Evolutionary conservation across 2,888 invertebrate genomes (phyloP).

Genomic region (Epistrophella euchroma): DNA sequence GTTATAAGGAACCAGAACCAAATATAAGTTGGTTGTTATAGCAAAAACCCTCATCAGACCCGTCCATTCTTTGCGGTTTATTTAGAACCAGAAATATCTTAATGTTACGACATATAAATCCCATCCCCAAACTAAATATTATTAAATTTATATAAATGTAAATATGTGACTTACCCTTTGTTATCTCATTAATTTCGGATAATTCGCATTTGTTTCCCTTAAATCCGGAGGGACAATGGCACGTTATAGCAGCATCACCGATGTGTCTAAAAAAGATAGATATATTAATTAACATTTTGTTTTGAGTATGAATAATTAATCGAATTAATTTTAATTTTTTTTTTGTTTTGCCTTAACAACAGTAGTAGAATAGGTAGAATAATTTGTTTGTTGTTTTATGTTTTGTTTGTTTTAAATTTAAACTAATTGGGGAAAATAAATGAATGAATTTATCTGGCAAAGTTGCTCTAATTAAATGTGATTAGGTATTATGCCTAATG

Average conservation of each 20-base stretch:
- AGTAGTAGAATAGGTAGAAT: neutral
- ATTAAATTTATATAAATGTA: neutral
- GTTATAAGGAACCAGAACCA: neutral
- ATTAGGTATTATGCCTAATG: neutral
- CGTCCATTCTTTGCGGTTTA: neutral
- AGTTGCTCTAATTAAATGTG: neutral
- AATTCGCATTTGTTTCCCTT: constrained; percentile 90
- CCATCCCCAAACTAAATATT: neutral
- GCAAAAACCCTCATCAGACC: neutral
- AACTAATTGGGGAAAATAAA: constrained; percentile 18
- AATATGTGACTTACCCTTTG: constrained; percentile 81
- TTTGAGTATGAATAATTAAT: constrained; percentile 10
- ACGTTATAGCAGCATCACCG: constrained; percentile 90
- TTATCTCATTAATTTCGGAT: constrained; percentile 83
- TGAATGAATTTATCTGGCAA: neutral
- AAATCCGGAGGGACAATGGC: constrained; percentile 88
- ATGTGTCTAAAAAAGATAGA: constrained; percentile 86
- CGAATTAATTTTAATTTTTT: constrained; percentile 22
- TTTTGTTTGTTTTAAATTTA: neutral
- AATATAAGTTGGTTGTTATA: neutral
- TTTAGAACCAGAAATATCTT: neutral
- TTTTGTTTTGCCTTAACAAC: neutral
- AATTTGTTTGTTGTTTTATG: too few species aligned
- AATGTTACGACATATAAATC: neutral
- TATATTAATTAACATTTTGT: constrained; percentile 27